phyloP scores from a whole-genome alignment of 2,113 vertebrate species.

The Turnix velox region DNA sequence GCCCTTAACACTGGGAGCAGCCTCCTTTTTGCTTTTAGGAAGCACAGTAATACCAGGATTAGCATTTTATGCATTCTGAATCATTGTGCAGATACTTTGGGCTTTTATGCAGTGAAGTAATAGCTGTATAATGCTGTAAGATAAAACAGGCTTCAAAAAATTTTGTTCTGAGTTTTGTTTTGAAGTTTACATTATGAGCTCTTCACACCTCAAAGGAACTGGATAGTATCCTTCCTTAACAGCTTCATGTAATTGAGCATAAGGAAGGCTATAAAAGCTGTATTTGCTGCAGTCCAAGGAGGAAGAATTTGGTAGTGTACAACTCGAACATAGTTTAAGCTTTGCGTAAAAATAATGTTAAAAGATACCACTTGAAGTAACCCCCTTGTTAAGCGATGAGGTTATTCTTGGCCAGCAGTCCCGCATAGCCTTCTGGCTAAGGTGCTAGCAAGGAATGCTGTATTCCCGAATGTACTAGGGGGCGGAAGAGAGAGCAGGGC shows the following conservation, averaged over 20 bases:
- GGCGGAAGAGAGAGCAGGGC: not conserved
- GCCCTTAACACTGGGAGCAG: not conserved
- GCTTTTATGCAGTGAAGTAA: slow-evolving; percentile 1
- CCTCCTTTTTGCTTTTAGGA: slow-evolving; percentile 26
- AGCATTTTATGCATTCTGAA: not conserved
- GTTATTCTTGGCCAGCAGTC: slow-evolving; percentile 5
- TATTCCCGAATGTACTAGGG: not conserved
- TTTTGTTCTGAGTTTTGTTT: slow-evolving; percentile 23
- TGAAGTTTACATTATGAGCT: slow-evolving; percentile 9
- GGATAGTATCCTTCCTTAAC: not conserved
- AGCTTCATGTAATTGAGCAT: not conserved
- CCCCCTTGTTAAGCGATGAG: not conserved
- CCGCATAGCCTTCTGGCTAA: not conserved
- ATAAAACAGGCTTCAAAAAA: not conserved
- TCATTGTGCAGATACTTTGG: not conserved
- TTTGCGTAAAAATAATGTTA: slow-evolving; percentile 13
- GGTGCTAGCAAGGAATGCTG: slow-evolving; percentile 14
- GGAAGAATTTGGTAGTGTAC: not conserved
- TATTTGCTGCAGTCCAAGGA: not conserved
- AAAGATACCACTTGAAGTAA: slow-evolving; percentile 19
- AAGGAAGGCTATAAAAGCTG: not conserved
- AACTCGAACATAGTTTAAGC: not conserved
- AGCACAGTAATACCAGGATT: slow-evolving; percentile 31
- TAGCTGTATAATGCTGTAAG: not conserved
- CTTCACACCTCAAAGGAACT: slow-evolving; percentile 5